phyloP scores from a whole-genome alignment of 2,113 vertebrate species.

The Petaurus breviceps region DNA sequence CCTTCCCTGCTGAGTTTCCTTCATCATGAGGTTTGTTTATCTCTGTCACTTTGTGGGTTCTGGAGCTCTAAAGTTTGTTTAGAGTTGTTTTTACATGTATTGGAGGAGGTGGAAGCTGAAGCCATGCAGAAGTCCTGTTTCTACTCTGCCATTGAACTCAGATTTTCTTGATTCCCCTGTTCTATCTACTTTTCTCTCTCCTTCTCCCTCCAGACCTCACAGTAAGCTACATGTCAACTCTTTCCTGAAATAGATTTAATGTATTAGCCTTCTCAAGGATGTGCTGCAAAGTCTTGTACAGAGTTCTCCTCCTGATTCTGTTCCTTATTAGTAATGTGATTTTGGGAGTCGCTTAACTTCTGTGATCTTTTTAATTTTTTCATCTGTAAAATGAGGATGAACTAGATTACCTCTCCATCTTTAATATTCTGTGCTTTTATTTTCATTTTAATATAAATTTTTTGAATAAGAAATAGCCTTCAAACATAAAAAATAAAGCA shows the following conservation, averaged over 20 bases:
- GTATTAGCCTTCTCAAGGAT: background rate
- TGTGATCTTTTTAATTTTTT: background rate
- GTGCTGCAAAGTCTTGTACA: background rate
- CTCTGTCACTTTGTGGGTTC: too few relatives aligned
- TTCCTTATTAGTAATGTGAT: background rate
- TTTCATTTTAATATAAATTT: background rate
- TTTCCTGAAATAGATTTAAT: background rate
- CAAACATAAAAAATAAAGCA: background rate
- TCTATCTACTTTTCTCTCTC: background rate
- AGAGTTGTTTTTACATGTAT: too few relatives aligned
- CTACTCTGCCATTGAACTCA: background rate
- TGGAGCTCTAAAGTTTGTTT: too few relatives aligned
- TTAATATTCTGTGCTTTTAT: background rate
- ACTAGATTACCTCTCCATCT: background rate
- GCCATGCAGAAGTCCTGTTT: too few relatives aligned
- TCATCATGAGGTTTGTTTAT: too few relatives aligned
- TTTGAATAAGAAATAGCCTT: background rate
- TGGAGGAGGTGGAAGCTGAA: too few relatives aligned
- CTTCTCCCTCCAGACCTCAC: background rate
- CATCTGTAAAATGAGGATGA: background rate
- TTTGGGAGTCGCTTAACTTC: background rate
- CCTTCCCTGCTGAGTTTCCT: too few relatives aligned
- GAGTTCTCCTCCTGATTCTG: background rate
- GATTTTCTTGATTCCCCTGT: background rate
- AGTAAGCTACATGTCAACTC: background rate